A percentile compares a stretch with the other conserved stretches of the same genome.
Conservation (phyloP, 1,140 invertebrate genomes). For the Zaprionus tsacasi region DNA sequence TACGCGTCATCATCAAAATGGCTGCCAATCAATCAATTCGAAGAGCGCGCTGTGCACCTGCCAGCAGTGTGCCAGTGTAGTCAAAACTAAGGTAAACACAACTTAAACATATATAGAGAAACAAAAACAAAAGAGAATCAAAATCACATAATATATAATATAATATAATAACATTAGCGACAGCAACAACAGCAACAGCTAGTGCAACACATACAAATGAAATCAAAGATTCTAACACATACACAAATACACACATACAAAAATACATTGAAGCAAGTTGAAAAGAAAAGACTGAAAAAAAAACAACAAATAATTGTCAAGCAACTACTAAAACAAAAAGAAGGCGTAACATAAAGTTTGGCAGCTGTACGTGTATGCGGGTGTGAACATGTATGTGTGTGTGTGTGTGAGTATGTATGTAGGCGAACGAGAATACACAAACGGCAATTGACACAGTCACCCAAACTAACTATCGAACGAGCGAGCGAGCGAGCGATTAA, state of each 20-base stretch:
- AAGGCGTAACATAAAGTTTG: constrained; percentile 50
- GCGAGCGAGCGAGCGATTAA: constrained; percentile 62
- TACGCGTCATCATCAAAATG: constrained; percentile 70
- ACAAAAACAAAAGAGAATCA: constrained; percentile 43
- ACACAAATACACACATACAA: constrained; percentile 13
- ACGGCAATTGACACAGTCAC: constrained; percentile 49
- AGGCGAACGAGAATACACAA: constrained; percentile 30
- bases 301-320: constrained; percentile 38
- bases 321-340: constrained; percentile 50
- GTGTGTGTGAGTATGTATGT: constrained; percentile 25
- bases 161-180: constrained; percentile 19
- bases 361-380: constrained; percentile 50
- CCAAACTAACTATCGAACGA: constrained; percentile 41
- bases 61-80: constrained; percentile 46
- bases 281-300: constrained; percentile 11
- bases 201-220: constrained; percentile 38
- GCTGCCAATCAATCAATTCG: constrained; percentile 69
- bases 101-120: constrained; percentile 44
- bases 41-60: constrained; percentile 58
- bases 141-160: constrained; percentile 7
- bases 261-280: constrained; percentile 9
- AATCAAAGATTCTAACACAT: constrained; percentile 33
- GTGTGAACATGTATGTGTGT: constrained; percentile 20
- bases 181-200: constrained; percentile 34
- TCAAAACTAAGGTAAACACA: constrained; percentile 38